These are phyloP conservation scores for Apeira syringaria DNA, from an alignment of 2,888 invertebrate species.

Conservation along the genomic window DNA sequence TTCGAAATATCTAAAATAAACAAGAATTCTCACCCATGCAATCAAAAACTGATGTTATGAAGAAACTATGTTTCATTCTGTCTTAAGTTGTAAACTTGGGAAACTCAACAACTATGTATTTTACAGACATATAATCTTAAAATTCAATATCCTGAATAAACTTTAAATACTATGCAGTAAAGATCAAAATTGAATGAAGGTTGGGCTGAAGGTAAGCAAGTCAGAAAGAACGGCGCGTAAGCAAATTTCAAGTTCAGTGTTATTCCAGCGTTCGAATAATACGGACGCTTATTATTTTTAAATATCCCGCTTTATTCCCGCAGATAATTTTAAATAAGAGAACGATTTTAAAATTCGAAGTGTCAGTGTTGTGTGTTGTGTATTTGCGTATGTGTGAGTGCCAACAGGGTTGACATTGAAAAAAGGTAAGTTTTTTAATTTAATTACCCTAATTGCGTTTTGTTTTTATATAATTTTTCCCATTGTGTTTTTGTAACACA, in stretches of 20 bases:
- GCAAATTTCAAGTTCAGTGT: constrained; percentile 71
- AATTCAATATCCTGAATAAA: too few species aligned
- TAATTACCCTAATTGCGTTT: neutral
- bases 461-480: constrained; percentile 2
- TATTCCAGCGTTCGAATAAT: constrained; percentile 49
- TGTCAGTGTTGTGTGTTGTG: constrained; percentile 40
- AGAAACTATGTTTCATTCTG: neutral
- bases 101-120: constrained; percentile 44
- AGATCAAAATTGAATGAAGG: constrained; percentile 11
- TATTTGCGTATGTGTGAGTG: constrained; percentile 32
- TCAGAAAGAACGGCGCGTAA: constrained; percentile 47
- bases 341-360: constrained; percentile 27
- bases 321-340: constrained; percentile 28
- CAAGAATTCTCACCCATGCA: constrained; percentile 19
- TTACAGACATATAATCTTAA: constrained; percentile 27
- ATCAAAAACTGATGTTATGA: constrained; percentile 22
- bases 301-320: constrained; percentile 1
- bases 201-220: constrained; percentile 52
- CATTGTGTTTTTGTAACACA: neutral
- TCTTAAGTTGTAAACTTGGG: constrained; percentile 30
- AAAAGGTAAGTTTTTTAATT: constrained; percentile 18
- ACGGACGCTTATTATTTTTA: constrained; percentile 42
- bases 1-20: constrained; percentile 19
- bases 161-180: too few species aligned
- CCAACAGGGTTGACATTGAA: constrained; percentile 7